Percentiles rank a stretch among this genome's conserved stretches.
phyloP scores from a whole-genome alignment of 2,113 vertebrate genomes.

The Chamaetylas fuelleborni region DNA sequence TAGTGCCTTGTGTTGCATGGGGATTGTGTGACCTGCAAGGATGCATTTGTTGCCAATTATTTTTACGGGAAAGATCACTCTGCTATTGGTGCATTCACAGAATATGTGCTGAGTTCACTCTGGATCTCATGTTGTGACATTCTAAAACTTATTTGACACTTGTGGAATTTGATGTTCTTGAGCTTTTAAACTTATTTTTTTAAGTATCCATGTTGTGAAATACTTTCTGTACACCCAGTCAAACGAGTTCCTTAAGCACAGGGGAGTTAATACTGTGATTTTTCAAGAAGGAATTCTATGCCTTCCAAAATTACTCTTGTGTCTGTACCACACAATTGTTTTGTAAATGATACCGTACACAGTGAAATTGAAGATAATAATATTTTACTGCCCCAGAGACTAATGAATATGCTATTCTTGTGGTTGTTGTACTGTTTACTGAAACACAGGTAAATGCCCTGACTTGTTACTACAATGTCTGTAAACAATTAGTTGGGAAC shows the following conservation, averaged over 20 bases:
- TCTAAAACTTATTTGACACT: neutral
- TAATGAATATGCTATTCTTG: constrained; percentile 17
- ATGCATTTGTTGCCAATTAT: neutral
- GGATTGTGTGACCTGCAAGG: neutral
- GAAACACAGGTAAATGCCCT: neutral
- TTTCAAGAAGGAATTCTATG: neutral
- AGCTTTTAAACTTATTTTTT: constrained; percentile 1
- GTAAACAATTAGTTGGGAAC: neutral
- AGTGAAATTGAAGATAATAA: neutral
- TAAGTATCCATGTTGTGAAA: neutral
- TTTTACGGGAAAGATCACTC: neutral
- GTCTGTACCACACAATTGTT: neutral
- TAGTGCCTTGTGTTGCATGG: neutral
- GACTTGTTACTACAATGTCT: neutral
- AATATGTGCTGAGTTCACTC: neutral
- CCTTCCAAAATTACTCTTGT: neutral
- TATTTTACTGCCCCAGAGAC: neutral
- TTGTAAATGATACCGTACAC: neutral
- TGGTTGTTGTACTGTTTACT: neutral
- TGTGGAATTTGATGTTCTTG: neutral
- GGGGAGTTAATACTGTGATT: neutral
- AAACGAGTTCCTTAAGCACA: neutral
- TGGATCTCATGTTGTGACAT: neutral
- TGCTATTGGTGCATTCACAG: neutral
- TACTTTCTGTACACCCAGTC: neutral